Percentiles rank a stretch among this genome's conserved stretches.
Conservation (phyloP, 2,888 invertebrate genomes). For the Drosophila vallismaia region DNA sequence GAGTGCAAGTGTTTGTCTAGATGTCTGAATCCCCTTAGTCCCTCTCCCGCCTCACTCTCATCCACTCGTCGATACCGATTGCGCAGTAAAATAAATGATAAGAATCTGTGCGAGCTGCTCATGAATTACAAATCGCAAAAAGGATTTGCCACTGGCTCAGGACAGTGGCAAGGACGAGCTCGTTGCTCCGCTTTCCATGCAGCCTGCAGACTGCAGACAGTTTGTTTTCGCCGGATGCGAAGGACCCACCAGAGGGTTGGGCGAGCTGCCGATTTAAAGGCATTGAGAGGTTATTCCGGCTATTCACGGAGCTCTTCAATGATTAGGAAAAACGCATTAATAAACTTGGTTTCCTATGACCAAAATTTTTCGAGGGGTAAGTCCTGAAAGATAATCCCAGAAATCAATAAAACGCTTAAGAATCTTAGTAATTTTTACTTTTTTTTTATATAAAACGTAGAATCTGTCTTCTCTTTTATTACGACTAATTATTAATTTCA, state of each 20-base stretch:
- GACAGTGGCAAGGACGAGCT: slow-evolving; percentile 21
- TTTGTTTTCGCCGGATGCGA: slow-evolving; percentile 34
- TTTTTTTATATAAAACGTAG: slow-evolving; percentile 73
- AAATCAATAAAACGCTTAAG: background rate
- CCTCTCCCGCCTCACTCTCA: slow-evolving; percentile 1
- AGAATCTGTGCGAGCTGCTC: slow-evolving; percentile 76
- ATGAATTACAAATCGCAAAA: slow-evolving; percentile 80
- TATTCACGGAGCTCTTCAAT: slow-evolving; percentile 28
- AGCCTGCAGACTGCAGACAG: slow-evolving; percentile 41
- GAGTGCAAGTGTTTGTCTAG: slow-evolving; percentile 38
- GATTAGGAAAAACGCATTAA: slow-evolving; percentile 53
- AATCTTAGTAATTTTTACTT: background rate
- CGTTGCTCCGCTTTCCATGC: slow-evolving; percentile 10
- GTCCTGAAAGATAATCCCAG: background rate
- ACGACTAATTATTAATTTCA: slow-evolving; percentile 50
- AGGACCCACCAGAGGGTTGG: slow-evolving; percentile 7
- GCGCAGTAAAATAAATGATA: slow-evolving; percentile 76
- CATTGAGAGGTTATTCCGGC: slow-evolving; percentile 22
- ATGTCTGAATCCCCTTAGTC: slow-evolving; percentile 13
- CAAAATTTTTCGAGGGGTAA: background rate
- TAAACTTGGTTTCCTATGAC: slow-evolving; percentile 17
- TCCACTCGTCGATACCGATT: slow-evolving; percentile 59
- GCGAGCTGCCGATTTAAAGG: slow-evolving; percentile 46
- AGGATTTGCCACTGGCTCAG: slow-evolving; percentile 72
- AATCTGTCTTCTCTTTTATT: slow-evolving; percentile 68